phyloP scores from a whole-genome alignment of 2,113 vertebrate genomes.

The Opisthocomus hoazin region DNA sequence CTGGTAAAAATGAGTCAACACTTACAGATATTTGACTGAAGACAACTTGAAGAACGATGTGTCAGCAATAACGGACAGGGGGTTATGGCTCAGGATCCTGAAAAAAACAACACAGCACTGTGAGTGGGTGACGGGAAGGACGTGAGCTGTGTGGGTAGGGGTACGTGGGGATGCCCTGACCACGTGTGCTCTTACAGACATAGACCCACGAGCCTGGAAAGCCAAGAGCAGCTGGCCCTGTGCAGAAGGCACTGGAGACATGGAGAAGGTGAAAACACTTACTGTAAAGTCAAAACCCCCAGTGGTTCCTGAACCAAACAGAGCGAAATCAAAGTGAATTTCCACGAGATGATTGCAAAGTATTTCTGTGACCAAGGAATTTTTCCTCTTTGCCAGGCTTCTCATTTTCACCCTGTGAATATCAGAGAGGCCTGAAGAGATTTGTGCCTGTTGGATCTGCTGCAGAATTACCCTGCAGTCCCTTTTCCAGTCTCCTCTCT shows the following conservation, averaged over 20 bases:
- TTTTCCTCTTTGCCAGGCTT: neutral
- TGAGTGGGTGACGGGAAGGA: neutral
- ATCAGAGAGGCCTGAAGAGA: neutral
- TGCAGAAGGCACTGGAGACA: neutral
- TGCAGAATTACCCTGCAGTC: neutral
- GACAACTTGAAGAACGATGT: conserved; percentile 40
- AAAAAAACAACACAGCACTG: neutral
- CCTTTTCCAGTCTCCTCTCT: neutral
- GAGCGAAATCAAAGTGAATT: neutral
- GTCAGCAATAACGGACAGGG: conserved; percentile 45
- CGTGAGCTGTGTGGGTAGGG: fast-evolving
- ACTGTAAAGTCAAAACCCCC: neutral
- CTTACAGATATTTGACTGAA: conserved; percentile 59
- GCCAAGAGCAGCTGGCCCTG: neutral
- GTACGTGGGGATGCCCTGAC: neutral
- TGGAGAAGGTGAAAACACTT: neutral
- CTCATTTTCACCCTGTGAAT: neutral
- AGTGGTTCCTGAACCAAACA: neutral
- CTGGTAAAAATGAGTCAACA: neutral
- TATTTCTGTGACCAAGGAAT: neutral
- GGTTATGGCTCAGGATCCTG: conserved; percentile 66
- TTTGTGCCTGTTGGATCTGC: neutral
- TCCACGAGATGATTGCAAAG: neutral
- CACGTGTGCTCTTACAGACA: neutral
- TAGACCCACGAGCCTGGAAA: neutral